Base-by-base conservation (phyloP, 2,113 vertebrate genomes). In the Atlantisia rogersi region DNA sequence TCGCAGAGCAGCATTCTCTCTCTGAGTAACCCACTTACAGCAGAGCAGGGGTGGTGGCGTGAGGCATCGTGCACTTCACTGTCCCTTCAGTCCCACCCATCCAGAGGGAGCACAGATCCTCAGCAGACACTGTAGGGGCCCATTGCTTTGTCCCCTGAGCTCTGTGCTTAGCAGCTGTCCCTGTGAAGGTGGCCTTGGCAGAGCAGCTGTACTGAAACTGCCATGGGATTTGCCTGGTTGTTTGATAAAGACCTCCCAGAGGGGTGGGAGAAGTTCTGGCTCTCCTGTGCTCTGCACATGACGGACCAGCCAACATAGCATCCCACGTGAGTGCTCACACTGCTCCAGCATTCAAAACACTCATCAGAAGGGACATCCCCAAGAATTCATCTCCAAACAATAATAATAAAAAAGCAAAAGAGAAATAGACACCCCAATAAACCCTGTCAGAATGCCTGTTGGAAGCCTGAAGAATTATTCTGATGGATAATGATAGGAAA, bases 161-260 rank as follows among this genome's bases (percentile, higher is more conserved):
- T 28, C 5, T 15, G n/a, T 29, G 79, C 73, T 26, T 9, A 35
- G 5, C 12, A 37, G 31, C 1, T 11, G 55, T 37, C 64, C 60
- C 70, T 2, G 1, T 3, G 37, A n/a, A 56, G 55, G 35, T 19
- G 76, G 52, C 7, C 0, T 26, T n/a, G n/a, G 24, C 59, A 50
- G 63, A 73, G 71, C 52, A 8, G 39, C 56, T 3, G 5, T 2
- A 19, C 42, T 17, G 29, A 12, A 28, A 15, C 24, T 39, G 31
- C 8, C 0, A 0, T 1, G 11, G 91, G 26, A 10, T 64, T 44
- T 3, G 7, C 24, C 40, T 50, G 1, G 24, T 0, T 0, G 0
- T 20, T 24, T 24, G 24, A 9, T 11, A 58, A 25, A 69, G 74
- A 35, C 42, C 32, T 20, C 18, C 1, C 6, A 14, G 65, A 24